These are phyloP conservation scores for Panthera tigris DNA, from an alignment of 2,113 vertebrate genomes.

Conservation along the genomic window DNA sequence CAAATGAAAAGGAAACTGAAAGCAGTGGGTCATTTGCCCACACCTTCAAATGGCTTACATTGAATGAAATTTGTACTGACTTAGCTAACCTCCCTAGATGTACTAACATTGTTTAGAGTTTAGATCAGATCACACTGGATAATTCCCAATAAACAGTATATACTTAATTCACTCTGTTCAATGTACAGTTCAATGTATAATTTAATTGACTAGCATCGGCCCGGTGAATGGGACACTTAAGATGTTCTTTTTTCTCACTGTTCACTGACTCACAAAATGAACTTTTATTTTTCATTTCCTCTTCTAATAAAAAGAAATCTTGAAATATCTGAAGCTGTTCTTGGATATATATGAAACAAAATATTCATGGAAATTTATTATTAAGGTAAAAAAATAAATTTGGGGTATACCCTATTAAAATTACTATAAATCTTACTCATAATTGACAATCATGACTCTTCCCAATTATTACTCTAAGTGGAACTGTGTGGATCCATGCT, in stretches of 20 bases:
- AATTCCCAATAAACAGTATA: background rate
- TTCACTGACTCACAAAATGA: background rate
- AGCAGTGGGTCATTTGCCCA: background rate
- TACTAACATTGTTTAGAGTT: background rate
- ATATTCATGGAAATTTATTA: background rate
- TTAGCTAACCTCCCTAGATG: background rate
- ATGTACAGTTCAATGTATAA: background rate
- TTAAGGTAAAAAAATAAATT: background rate
- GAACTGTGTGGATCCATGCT: background rate
- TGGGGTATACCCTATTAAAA: background rate
- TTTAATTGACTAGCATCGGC: background rate
- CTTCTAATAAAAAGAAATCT: constrained; percentile 34
- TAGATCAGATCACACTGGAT: background rate
- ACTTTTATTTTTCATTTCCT: background rate
- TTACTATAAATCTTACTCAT: background rate
- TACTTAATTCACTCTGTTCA: background rate
- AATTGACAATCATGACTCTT: background rate
- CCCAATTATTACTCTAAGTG: background rate
- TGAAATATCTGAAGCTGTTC: background rate
- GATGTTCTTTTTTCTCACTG: background rate
- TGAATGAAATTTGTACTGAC: background rate
- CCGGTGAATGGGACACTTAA: background rate
- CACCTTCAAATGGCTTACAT: background rate
- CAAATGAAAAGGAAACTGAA: constrained; percentile 24
- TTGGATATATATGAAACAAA: background rate